Base-by-base conservation (phyloP, 2,797 vertebrate genomes). In the Siniperca obscura region DNA sequence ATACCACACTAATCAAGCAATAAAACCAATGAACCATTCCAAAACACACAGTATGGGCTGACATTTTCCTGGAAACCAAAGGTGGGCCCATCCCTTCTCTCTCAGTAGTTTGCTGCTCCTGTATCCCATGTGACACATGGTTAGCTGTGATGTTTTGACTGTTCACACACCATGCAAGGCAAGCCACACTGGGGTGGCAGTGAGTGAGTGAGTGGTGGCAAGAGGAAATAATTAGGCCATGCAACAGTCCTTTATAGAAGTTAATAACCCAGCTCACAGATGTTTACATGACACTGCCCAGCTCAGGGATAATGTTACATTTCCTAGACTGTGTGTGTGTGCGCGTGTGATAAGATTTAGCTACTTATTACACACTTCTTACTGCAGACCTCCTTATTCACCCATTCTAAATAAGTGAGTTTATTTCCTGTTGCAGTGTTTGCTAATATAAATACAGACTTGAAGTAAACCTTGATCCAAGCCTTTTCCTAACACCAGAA, bases 201-300 rank as follows among this genome's bases (percentile, higher is more conserved):
- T 48, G 68, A 73, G 70, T 40, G 61, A 30, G 57, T 73, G 78
- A n/a, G 74, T 67, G 71, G 76, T 17, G 65, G 75, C 16, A 2
- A 80, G 77, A 91, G 87, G 87, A 90, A 90, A 90, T 77, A 78
- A 87, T 90, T 85, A 90, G 36, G 57, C 83, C 50, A 34, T 76
- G 77, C 69, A 71, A 48, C 44, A 57, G 59, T 70, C 75, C 67
- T 83, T 90, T 88, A 77, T 89, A 86, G 70, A 87, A 74, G 74
- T 84, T 85, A 74, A 75, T 87, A 83, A 88, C 46, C 81, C 71
- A 44, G 70, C 69, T 55, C 72, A 48, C 74, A 90, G 85, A 89
- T 85, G 85, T 89, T 78, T 64, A 62, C 57, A 68, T 59, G 70
- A 70, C 55, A 80, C 70, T 76, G 86, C 82, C 87, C 87, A 71